Conservation (phyloP, 2,113 vertebrate species). For the Pseudorectes ferrugineus region DNA sequence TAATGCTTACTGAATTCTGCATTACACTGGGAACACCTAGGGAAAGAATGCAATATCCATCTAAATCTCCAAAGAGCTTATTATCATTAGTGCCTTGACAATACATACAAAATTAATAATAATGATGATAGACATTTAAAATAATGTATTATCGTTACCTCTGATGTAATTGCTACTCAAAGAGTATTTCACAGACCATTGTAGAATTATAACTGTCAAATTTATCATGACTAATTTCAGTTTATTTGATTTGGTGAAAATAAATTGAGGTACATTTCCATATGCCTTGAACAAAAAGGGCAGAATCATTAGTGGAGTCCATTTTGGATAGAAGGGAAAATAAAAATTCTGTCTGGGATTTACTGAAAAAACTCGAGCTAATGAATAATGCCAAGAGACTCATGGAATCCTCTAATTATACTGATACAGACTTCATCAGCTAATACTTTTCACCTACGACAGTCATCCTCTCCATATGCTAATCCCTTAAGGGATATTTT, state of each 20-base stretch:
- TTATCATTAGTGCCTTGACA: not conserved
- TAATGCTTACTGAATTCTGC: not conserved
- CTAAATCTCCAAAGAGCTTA: constrained; percentile 7
- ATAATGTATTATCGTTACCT: not conserved
- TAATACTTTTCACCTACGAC: not conserved
- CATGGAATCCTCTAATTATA: constrained; percentile 17
- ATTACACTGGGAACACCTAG: not conserved
- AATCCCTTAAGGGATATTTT: constrained; percentile 13
- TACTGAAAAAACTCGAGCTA: not conserved
- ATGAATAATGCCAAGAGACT: constrained; percentile 9
- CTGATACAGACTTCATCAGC: not conserved
- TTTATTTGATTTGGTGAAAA: constrained; percentile 40
- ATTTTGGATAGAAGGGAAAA: not conserved
- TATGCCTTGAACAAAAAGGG: not conserved
- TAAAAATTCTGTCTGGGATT: not conserved
- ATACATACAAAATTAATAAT: constrained; percentile 32
- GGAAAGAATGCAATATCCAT: constrained; percentile 21
- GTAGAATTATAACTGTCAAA: constrained; percentile 21
- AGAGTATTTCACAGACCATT: constrained; percentile 4
- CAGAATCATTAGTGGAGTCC: not conserved
- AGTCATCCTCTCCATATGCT: not conserved
- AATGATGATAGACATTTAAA: constrained; percentile 6
- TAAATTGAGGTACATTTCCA: not conserved
- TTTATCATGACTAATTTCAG: not conserved
- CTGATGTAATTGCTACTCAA: constrained; percentile 14